Evolutionary conservation across 2,797 vertebrate genomes (phyloP).

Genomic region (Thamnophis elegans): DNA sequence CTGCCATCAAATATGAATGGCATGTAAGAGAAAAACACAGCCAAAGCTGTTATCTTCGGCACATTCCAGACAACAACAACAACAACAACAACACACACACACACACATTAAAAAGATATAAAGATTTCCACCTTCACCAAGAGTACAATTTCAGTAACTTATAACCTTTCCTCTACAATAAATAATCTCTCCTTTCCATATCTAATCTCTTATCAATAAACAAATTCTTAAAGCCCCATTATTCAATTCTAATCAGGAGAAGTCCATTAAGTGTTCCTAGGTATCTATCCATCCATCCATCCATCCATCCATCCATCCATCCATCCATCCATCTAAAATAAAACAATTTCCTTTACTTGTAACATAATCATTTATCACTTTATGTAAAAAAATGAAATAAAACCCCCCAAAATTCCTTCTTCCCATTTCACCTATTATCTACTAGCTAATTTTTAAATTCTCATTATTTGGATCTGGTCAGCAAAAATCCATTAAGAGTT

Average conservation of each 20-base stretch:
- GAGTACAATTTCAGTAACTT: not conserved
- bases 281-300: too few relatives aligned
- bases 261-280: too few relatives aligned
- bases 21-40: not conserved
- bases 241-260: too few relatives aligned
- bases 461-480: not conserved
- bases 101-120: not conserved
- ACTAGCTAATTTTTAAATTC: not conserved
- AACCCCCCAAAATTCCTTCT: not conserved
- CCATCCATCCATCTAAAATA: not conserved
- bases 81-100: not conserved
- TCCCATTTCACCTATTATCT: not conserved
- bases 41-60: not conserved
- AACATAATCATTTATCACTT: not conserved
- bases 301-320: too few relatives aligned
- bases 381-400: too few relatives aligned
- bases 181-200: not conserved
- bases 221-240: not conserved
- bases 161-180: not conserved
- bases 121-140: not conserved
- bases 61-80: not conserved
- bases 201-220: not conserved
- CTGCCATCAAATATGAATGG: not conserved
- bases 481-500: not conserved
- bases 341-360: not conserved